These are phyloP conservation scores for Mya arenaria DNA, from an alignment of 1,140 invertebrate genomes.

Conservation along the genomic window DNA sequence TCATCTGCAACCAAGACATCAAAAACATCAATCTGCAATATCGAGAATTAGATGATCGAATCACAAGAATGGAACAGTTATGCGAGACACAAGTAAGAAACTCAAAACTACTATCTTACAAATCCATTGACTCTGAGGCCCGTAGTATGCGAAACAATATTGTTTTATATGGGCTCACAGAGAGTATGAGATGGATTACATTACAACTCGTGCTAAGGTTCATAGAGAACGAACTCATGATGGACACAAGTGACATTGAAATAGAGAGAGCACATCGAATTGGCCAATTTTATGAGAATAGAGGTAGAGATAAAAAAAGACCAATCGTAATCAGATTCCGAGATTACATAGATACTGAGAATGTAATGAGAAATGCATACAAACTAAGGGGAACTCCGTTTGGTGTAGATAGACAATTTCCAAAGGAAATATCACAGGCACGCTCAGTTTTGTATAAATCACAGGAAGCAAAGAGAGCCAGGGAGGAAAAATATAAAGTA, in stretches of 20 bases:
- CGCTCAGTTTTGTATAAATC: not conserved
- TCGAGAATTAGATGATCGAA: not conserved
- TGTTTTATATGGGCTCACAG: not conserved
- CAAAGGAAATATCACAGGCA: not conserved
- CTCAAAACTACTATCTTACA: not conserved
- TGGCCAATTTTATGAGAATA: not conserved
- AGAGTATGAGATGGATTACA: not conserved
- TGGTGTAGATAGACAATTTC: constrained; percentile 1
- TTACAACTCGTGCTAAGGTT: too few species aligned
- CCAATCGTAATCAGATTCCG: not conserved
- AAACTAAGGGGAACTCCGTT: not conserved
- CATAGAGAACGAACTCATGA: not conserved
- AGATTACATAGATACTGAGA: constrained; percentile 4
- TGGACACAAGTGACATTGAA: not conserved
- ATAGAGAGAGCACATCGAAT: not conserved
- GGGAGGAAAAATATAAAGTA: not conserved
- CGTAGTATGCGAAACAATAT: not conserved
- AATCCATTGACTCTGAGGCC: not conserved
- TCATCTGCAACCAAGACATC: not conserved
- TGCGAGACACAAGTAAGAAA: not conserved
- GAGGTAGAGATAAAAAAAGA: not conserved
- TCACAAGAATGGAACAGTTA: not conserved
- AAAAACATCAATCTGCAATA: not conserved
- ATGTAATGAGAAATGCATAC: not conserved
- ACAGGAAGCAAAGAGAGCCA: not conserved